Evolutionary conservation across 2,888 invertebrate genomes (phyloP).

Genomic region (Alviniconcha strummeri): DNA sequence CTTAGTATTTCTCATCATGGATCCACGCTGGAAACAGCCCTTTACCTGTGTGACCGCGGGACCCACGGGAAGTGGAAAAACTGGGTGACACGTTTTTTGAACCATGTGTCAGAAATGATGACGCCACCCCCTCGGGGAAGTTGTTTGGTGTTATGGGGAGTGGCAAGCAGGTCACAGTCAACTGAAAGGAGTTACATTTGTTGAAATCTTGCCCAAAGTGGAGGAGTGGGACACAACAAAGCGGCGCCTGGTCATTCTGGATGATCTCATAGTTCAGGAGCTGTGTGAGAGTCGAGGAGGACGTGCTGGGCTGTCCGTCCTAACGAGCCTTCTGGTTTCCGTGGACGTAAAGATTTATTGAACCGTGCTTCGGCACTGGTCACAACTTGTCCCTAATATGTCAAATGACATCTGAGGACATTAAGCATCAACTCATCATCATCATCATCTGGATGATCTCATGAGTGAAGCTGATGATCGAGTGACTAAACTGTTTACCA

Average conservation of each 20-base stretch:
- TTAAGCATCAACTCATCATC: no score
- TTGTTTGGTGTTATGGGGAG: constrained; percentile 31
- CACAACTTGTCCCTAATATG: no score
- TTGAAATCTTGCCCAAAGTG: constrained; percentile 18
- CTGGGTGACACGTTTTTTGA: neutral
- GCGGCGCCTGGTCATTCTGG: neutral
- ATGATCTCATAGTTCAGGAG: no score
- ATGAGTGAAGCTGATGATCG: constrained; percentile 27
- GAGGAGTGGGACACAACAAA: neutral
- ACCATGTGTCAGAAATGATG: neutral
- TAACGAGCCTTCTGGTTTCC: no score
- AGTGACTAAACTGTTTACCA: constrained; percentile 28
- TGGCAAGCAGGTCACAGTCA: constrained; percentile 14
- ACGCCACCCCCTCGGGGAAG: constrained; percentile 1
- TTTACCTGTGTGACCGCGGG: constrained; percentile 8
- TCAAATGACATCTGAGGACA: no score
- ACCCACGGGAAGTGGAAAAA: neutral
- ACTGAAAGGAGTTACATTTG: constrained; percentile 10
- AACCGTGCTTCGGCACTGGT: no score
- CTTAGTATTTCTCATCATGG: no score
- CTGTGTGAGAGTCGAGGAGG: no score
- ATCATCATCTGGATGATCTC: no score
- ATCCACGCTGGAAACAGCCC: constrained; percentile 4
- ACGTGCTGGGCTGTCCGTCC: no score
- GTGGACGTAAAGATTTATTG: no score